A percentile compares a stretch with the other conserved stretches of the same genome.
Evolutionary conservation across 1,140 invertebrate genomes (phyloP).

Genomic region (Nebria ingens): DNA sequence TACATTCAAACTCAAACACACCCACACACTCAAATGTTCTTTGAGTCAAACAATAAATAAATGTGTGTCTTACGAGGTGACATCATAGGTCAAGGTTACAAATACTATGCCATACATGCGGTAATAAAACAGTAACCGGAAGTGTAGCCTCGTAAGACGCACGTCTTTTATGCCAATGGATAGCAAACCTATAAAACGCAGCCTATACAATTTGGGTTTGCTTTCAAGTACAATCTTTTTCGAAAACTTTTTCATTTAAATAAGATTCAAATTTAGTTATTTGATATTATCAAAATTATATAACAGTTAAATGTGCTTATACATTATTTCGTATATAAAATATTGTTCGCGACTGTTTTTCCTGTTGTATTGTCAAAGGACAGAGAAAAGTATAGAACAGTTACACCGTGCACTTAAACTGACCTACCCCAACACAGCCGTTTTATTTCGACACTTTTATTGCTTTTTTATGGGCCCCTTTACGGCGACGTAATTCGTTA

Average conservation of each 20-base stretch:
- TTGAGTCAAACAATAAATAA: not conserved
- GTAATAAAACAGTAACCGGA: conserved; percentile 4
- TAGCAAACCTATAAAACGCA: no score
- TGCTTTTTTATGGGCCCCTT: conserved; percentile 27
- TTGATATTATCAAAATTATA: not conserved
- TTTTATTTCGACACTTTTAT: conserved; percentile 30
- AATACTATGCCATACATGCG: not conserved
- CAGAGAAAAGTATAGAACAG: not conserved
- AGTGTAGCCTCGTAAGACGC: not conserved
- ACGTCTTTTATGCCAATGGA: not conserved
- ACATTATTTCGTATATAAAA: not conserved
- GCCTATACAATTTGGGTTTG: no score
- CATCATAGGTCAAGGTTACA: not conserved
- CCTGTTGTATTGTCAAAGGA: not conserved
- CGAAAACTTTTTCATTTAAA: not conserved
- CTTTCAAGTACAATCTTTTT: not conserved
- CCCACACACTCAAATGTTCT: not conserved
- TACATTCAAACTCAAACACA: no score
- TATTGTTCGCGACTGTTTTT: not conserved
- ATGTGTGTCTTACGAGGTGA: not conserved
- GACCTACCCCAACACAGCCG: conserved; percentile 28
- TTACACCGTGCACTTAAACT: conserved; percentile 14
- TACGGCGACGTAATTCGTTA: conserved; percentile 1
- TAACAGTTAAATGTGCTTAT: not conserved
- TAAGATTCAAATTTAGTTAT: not conserved